A percentile compares a stretch with the other conserved stretches of the same genome.
These are phyloP conservation scores for Dicrostonyx torquatus DNA, from an alignment of 2,797 vertebrate species.

Conservation along the genomic window DNA sequence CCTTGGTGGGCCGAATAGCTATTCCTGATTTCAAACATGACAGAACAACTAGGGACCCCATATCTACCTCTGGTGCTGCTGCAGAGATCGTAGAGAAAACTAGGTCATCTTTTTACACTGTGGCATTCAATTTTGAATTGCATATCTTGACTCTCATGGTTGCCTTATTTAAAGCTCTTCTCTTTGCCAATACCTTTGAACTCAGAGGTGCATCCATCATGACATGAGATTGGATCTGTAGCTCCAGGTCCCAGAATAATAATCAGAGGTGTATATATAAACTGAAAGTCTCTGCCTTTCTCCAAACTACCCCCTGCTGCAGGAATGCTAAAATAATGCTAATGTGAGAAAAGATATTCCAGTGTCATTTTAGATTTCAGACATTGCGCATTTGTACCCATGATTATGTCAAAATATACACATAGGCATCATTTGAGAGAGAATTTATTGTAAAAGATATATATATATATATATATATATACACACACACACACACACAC, in stretches of 20 bases:
- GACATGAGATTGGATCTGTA: conserved; percentile 71
- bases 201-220: conserved; percentile 74
- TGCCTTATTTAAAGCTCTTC: conserved; percentile 76
- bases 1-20: neutral
- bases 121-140: conserved; percentile 67
- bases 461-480: too few species aligned
- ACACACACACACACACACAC: too few species aligned
- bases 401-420: conserved; percentile 80
- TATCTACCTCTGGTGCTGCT: neutral
- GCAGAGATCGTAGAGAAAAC: conserved; percentile 62
- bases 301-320: conserved; percentile 62
- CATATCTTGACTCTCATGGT: conserved; percentile 55
- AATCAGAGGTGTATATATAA: conserved; percentile 79
- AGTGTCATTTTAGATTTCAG: conserved; percentile 80
- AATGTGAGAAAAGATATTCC: conserved; percentile 80
- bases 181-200: conserved; percentile 70
- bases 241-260: conserved; percentile 73
- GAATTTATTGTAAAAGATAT: conserved; percentile 79
- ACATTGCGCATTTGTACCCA: conserved; percentile 67
- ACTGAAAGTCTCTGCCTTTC: conserved; percentile 69
- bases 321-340: conserved; percentile 80
- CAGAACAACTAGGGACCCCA: neutral
- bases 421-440: conserved; percentile 76
- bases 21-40: neutral
- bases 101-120: conserved; percentile 64